Percentiles rank a stretch among this genome's conserved stretches.
Evolutionary conservation across 30 jellyfish, hydroid and myxozoan species (phyloP).

Genomic region (Cassiopea xamachana): DNA sequence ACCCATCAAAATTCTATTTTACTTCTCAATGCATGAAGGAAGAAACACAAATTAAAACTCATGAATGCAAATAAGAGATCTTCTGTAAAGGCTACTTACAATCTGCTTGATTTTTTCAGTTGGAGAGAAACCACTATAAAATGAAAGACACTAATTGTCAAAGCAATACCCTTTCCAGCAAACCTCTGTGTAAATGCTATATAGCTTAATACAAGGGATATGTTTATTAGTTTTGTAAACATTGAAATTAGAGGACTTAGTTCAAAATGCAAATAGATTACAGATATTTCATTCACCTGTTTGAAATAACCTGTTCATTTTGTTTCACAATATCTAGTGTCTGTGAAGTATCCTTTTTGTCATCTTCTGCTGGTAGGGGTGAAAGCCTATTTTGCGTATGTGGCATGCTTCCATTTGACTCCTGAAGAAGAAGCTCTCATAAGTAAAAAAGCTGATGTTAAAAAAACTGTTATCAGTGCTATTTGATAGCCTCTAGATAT

Average conservation of each 20-base stretch:
- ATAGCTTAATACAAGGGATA: too few relatives aligned
- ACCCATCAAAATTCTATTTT: neutral
- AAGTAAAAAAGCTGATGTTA: neutral
- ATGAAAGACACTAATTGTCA: neutral
- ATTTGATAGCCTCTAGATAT: too few relatives aligned
- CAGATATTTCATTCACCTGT: neutral
- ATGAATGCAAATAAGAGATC: neutral
- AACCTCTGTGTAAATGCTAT: neutral
- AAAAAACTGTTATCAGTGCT: neutral
- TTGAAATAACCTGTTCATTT: neutral
- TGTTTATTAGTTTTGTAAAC: neutral
- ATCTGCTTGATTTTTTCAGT: slow-evolving; percentile 77
- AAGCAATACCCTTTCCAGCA: neutral
- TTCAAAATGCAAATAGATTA: too few relatives aligned
- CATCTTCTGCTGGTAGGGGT: slow-evolving; percentile 7
- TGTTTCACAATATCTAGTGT: neutral
- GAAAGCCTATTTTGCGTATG: slow-evolving; percentile 25
- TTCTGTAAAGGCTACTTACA: slow-evolving; percentile 36
- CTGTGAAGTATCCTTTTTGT: neutral
- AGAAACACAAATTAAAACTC: neutral
- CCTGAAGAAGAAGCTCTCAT: neutral
- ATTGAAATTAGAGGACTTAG: neutral
- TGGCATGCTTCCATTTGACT: neutral
- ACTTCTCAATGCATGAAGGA: neutral
- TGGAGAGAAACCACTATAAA: slow-evolving; percentile 66